Evolutionary conservation across 2,797 vertebrate genomes (phyloP), one percentile per base, ranked within the genome.

Genomic region (Characodon lateralis): DNA sequence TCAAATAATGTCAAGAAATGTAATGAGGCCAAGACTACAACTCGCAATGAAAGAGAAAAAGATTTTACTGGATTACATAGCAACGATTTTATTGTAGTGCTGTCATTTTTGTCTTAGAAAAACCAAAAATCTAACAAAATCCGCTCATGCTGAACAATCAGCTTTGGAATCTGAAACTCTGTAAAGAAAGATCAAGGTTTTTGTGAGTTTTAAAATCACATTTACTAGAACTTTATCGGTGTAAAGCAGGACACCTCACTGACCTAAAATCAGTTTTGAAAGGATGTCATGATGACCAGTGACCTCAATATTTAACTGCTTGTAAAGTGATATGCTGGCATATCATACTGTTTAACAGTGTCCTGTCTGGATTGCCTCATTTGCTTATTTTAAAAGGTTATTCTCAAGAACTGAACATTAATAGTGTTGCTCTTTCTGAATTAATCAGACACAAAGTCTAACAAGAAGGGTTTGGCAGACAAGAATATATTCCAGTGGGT

Each of bases 301-400:
- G 77, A 91, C 87, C 89, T 92, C 88, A 89, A 86, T 89, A 85
- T 87, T 82, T 85, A 90, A 86, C 87, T 92, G 89, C 91, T 89
- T 85, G 75, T 71, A 82, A 78, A 55, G 61, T 75, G 82, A 89
- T 83, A 88, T 86, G 86, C 81, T 80, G 88, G 82, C 85, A 79
- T 87, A 88, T 89, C 81, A 85, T 88, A 85, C 82, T 83, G 83
- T 89, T 84, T 79, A 69, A 76, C 73, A 65, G 26, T 75, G 78
- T 90, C 80, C 80, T 61, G 73, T 75, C 77, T 86, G 80, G 74
- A 83, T 76, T 78, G 39, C 73, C 56, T 85, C 76, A 66, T 74
- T 79, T 66, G 77, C 72, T n/a, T 68, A 83, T 51, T 85, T 86
- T 85, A 41, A 83, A 76, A 75, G 65, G 59, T 79, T 79, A 48